Evolutionary conservation across 2,797 vertebrate genomes (phyloP).

Genomic region (Euphonia xanthogaster): DNA sequence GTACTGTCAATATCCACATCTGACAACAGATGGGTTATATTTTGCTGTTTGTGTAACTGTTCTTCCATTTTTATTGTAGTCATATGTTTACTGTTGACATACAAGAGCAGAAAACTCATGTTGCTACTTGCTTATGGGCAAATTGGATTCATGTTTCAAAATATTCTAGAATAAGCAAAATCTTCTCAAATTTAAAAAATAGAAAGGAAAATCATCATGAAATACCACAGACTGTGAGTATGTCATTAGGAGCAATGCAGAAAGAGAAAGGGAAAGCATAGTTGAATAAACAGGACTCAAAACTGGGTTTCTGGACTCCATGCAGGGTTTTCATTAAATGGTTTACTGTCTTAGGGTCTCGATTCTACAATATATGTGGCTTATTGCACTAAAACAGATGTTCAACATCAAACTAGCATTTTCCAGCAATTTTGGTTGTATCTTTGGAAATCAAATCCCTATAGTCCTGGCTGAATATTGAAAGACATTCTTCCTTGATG

Average conservation of each 20-base stretch:
- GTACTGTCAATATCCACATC: neutral
- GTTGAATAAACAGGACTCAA: neutral
- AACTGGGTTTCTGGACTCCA: neutral
- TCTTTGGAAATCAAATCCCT: neutral
- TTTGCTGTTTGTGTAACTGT: neutral
- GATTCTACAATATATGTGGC: neutral
- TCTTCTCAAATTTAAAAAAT: neutral
- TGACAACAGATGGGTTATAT: neutral
- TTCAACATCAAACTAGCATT: neutral
- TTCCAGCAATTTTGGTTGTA: neutral
- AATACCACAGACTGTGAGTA: neutral
- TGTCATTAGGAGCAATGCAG: neutral
- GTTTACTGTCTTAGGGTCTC: neutral
- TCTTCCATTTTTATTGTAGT: neutral
- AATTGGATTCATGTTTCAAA: neutral
- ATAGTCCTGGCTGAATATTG: neutral
- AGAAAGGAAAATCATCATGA: neutral
- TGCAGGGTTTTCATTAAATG: neutral
- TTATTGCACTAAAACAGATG: neutral
- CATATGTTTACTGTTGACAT: neutral
- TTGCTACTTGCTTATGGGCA: neutral
- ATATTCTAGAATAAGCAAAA: neutral
- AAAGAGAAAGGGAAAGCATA: neutral
- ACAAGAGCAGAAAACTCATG: neutral
- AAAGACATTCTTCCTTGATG: neutral